Conservation (phyloP, 2,113 vertebrate species). For the Tyto alba region DNA sequence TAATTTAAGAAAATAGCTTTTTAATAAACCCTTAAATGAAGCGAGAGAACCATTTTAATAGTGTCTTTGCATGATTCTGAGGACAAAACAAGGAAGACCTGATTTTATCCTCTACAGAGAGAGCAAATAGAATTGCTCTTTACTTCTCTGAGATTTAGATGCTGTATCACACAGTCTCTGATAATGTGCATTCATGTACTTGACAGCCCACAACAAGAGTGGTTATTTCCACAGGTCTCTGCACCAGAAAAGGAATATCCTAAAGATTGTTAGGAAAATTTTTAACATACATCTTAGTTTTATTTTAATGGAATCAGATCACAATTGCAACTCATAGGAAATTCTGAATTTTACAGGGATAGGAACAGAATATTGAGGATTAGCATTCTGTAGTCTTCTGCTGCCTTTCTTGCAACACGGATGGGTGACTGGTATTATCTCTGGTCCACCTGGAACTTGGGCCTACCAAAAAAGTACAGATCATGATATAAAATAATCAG, state of each 20-base stretch:
- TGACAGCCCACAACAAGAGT: not conserved
- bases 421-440: not conserved
- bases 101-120: not conserved
- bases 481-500: not conserved
- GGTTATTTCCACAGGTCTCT: not conserved
- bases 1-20: not conserved
- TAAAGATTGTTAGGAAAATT: not conserved
- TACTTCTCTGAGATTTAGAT: not conserved
- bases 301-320: not conserved
- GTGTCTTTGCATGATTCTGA: not conserved
- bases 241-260: not conserved
- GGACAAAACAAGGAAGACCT: not conserved
- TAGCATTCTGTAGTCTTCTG: not conserved
- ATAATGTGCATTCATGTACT: not conserved
- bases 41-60: not conserved
- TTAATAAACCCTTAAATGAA: not conserved
- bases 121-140: not conserved
- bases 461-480: not conserved
- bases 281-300: not conserved
- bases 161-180: not conserved
- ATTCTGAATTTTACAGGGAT: not conserved
- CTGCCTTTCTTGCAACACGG: not conserved
- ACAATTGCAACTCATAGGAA: not conserved
- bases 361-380: not conserved
- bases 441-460: not conserved